Evolutionary conservation across 2,888 invertebrate genomes (phyloP).

Genomic region (Barypeithes pellucidus): DNA sequence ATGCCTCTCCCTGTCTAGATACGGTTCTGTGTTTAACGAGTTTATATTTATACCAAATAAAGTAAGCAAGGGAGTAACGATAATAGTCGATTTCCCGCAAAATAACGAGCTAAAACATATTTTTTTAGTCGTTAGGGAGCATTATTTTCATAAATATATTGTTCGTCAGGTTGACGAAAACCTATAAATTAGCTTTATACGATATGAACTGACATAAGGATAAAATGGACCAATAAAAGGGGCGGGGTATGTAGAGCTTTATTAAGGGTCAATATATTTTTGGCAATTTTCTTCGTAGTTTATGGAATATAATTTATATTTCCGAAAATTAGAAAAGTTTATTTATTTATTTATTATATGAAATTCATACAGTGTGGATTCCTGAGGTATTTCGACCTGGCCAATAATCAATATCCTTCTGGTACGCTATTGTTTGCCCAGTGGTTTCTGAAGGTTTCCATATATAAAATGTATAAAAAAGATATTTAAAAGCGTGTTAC

Average conservation of each 20-base stretch:
- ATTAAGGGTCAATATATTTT: background rate
- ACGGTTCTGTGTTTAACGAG: background rate
- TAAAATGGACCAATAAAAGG: background rate
- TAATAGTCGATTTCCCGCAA: constrained; percentile 1
- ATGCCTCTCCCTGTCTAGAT: background rate
- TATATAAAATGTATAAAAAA: no score
- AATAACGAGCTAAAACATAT: constrained; percentile 5
- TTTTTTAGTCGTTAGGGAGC: constrained; percentile 11
- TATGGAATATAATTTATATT: no score
- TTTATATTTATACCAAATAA: constrained; percentile 13
- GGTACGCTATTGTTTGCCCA: no score
- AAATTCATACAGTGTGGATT: no score
- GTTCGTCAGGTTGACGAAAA: background rate
- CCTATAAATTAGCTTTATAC: constrained; percentile 4
- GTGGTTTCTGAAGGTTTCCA: no score
- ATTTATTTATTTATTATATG: no score
- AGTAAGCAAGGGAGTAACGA: background rate
- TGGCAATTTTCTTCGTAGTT: no score
- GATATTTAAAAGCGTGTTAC: no score
- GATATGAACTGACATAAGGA: background rate
- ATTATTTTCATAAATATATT: background rate
- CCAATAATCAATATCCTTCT: no score
- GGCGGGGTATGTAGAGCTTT: background rate
- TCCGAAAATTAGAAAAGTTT: no score
- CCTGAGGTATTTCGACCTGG: no score